Conservation (phyloP, 2,113 vertebrate species). For the Xiphophorus hellerii region DNA sequence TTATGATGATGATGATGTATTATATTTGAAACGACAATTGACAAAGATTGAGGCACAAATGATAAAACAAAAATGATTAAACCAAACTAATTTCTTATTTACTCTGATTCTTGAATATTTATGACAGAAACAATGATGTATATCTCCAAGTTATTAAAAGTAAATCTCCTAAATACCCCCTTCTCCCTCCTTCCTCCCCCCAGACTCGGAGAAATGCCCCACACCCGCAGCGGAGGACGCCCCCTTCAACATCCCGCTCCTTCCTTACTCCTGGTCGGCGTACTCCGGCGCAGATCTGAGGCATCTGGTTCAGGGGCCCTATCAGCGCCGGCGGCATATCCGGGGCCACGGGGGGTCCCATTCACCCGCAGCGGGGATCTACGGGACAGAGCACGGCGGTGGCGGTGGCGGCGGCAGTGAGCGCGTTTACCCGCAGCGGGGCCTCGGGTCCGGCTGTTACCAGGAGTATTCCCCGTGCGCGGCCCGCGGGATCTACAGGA, state of each 20-base stretch:
- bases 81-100: no score
- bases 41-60: no score
- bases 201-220: slow-evolving; percentile 88
- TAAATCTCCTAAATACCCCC: no score
- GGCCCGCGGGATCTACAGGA: slow-evolving; percentile 71
- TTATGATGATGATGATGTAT: no score
- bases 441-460: slow-evolving; percentile 72
- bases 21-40: no score
- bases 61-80: no score
- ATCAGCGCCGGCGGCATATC: slow-evolving; percentile 42
- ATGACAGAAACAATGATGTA: no score
- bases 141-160: no score
- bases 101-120: no score
- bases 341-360: slow-evolving; percentile 75
- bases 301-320: slow-evolving; percentile 82
- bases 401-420: slow-evolving; percentile 54
- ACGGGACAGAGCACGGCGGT: slow-evolving; percentile 75
- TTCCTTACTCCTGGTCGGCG: slow-evolving; percentile 88
- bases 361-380: slow-evolving; percentile 77
- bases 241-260: slow-evolving; percentile 83
- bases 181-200: neutral
- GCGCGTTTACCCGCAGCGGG: slow-evolving; percentile 62
- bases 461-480: slow-evolving; percentile 75
- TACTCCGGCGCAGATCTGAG: slow-evolving; percentile 85
- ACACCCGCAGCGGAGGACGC: slow-evolving; percentile 74